Conservation (phyloP, 2,888 invertebrate species). For the Xestia c-nigrum region DNA sequence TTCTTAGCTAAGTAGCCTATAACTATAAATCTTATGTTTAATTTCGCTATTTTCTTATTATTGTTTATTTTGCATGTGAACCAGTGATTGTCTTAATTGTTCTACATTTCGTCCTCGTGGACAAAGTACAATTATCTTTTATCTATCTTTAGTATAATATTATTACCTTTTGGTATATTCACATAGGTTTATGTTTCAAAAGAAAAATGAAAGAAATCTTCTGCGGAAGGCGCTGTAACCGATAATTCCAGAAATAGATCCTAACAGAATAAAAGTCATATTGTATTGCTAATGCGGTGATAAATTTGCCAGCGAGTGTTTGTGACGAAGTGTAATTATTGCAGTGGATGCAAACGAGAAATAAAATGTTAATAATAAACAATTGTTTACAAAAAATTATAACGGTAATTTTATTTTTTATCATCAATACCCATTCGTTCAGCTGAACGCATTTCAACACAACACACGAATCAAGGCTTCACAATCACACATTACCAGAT, state of each 20-base stretch:
- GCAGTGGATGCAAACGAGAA: slow-evolving; percentile 86
- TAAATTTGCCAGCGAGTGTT: slow-evolving; percentile 83
- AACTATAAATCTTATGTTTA: slow-evolving; percentile 78
- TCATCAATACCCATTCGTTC: slow-evolving; percentile 5
- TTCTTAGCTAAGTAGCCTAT: slow-evolving; percentile 79
- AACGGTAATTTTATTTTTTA: slow-evolving; percentile 79
- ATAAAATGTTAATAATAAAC: slow-evolving; percentile 91
- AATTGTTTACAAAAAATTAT: slow-evolving; percentile 91
- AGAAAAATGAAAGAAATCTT: slow-evolving; percentile 89
- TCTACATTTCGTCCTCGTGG: slow-evolving; percentile 74
- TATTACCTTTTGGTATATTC: slow-evolving; percentile 87
- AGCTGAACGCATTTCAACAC: neutral
- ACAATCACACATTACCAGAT: neutral
- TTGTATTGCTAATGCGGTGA: slow-evolving; percentile 85
- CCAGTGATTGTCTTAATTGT: slow-evolving; percentile 76
- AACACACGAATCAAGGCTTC: neutral
- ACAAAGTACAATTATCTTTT: slow-evolving; percentile 79
- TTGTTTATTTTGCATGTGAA: slow-evolving; percentile 84
- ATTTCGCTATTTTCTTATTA: slow-evolving; percentile 82
- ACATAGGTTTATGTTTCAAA: slow-evolving; percentile 84
- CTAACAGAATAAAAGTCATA: slow-evolving; percentile 87
- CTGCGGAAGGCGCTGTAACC: slow-evolving; percentile 79
- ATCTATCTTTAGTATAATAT: slow-evolving; percentile 68
- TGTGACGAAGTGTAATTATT: slow-evolving; percentile 86
- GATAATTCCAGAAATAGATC: slow-evolving; percentile 87